Evolutionary conservation across 1,140 invertebrate species (phyloP).

Genomic region (Vanessa atalanta): DNA sequence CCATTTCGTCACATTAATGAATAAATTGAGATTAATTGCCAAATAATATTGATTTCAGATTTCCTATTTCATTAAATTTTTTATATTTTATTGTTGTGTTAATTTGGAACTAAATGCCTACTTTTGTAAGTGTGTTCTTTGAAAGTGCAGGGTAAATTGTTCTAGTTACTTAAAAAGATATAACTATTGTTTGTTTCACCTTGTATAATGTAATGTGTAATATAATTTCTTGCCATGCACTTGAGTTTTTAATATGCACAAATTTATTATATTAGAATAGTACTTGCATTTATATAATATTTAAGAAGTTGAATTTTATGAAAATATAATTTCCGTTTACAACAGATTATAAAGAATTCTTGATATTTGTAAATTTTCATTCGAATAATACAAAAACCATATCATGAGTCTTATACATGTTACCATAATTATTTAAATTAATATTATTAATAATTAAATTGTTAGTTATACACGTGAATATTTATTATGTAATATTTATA

Average conservation of each 20-base stretch:
- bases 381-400: constrained; percentile 7
- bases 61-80: not conserved
- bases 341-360: constrained; percentile 5
- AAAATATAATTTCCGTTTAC: no score
- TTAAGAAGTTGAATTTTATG: not conserved
- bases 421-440: not conserved
- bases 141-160: constrained; percentile 49
- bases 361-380: not conserved
- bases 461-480: constrained; percentile 14
- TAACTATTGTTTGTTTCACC: constrained; percentile 2
- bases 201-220: constrained; percentile 18
- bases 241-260: constrained; percentile 29
- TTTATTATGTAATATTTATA: constrained; percentile 14
- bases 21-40: not conserved
- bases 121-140: constrained; percentile 30
- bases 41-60: constrained; percentile 1
- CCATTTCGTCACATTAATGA: constrained; percentile 2
- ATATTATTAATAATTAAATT: constrained; percentile 9
- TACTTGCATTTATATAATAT: not conserved
- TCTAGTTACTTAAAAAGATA: constrained; percentile 42
- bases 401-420: constrained; percentile 24
- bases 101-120: not conserved
- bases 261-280: constrained; percentile 23
- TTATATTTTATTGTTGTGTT: not conserved
- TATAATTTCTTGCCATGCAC: constrained; percentile 24